Base-by-base conservation (phyloP, 1,140 invertebrate genomes). In the Frieseomelitta varia region DNA sequence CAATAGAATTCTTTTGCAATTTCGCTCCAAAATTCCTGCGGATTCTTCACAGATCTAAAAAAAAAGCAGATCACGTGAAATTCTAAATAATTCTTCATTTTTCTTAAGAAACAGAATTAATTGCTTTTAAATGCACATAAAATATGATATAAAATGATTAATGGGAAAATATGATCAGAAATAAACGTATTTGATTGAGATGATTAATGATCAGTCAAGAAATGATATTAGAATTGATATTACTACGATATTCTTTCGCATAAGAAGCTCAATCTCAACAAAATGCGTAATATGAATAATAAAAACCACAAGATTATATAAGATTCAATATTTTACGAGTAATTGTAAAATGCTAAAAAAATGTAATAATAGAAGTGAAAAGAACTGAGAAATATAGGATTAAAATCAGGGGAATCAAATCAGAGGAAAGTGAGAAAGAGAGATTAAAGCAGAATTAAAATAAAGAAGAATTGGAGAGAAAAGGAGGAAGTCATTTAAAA, bases 1-100 rank as follows among this genome's bases (percentile, higher is more conserved):
- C 98, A 99, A 92, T 98, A 96, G 93, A 99, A 99, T 93, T 98
- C 96, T 85, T 97, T 96, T 12, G 97, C 97, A 76, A 99, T 97
- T 87, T 98, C 96, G 30, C 96, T 96, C 99, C 99, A 99, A 93
- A 99, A 99, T 81, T 96, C 95, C 73, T 97, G 96, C 0, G 99
- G 98, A 90, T 98, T 96, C 30, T 98, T 96, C 34, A 99, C 95
- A 0, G 98, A 99, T 91, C 94, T 95, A 83, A 10, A 72, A 77
- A 61, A 11, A 19, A 53, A 11, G 21, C 24, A 61, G 10, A 30
- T 8, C 2, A 58, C 19, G 30, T 2, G 58, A 21, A 39, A 39
- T n/a, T 47, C 8, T 11, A 47, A 55, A n/a, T 56, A 21, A 19
- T 74, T 74, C 34, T 74, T 24, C 2, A 12, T 34, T 39, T 47